Percentiles rank a stretch among this genome's conserved stretches.
phyloP scores from a whole-genome alignment of 2,797 vertebrate species.

The Coregonus ussuriensis region DNA sequence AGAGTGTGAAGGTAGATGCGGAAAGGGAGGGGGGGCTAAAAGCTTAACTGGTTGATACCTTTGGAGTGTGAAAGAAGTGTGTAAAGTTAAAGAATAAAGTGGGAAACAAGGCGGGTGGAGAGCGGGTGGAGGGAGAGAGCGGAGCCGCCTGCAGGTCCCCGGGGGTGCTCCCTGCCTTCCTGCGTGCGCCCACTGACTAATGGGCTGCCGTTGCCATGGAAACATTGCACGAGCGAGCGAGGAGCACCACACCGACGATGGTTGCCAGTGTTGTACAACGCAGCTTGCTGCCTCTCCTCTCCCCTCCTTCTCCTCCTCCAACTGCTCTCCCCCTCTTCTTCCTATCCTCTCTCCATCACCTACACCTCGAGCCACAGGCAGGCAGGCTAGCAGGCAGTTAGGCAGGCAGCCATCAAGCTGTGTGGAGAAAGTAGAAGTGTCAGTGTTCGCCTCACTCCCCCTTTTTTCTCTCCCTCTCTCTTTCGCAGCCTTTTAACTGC shows the following conservation, averaged over 20 bases:
- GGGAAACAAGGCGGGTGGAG: conserved; percentile 29
- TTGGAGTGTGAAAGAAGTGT: conserved; percentile 22
- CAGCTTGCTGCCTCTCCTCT: conserved; percentile 16
- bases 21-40: not conserved
- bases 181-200: conserved; percentile 50
- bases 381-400: not conserved
- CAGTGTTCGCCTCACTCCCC: not conserved
- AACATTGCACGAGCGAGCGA: conserved; percentile 54
- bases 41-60: conserved; percentile 20
- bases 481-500: not conserved
- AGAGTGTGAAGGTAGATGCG: not conserved
- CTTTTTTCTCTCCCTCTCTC: not conserved
- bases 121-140: not conserved
- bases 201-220: conserved; percentile 73
- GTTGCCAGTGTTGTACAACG: conserved; percentile 5
- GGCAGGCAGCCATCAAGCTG: conserved; percentile 20
- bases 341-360: not conserved
- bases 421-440: conserved; percentile 19
- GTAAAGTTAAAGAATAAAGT: conserved; percentile 40
- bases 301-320: not conserved
- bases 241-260: conserved; percentile 14
- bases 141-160: conserved; percentile 6
- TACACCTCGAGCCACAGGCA: not conserved
- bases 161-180: conserved; percentile 6
- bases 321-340: not conserved